Conservation (phyloP, 2,797 vertebrate genomes). For the Coregonus suidteri region DNA sequence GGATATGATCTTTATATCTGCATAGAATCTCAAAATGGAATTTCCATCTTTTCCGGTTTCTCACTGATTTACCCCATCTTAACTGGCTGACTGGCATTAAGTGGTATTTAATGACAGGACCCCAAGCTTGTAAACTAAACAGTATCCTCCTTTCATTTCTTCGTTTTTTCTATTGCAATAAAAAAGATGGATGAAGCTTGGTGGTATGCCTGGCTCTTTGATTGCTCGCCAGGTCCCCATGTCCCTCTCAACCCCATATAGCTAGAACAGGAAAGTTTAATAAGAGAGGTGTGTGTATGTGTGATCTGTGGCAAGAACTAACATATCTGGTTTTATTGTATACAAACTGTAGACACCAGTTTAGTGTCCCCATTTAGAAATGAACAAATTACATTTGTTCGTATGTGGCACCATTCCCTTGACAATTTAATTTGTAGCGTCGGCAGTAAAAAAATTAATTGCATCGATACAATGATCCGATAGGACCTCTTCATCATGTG, state of each 20-base stretch:
- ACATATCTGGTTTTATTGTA: background rate
- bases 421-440: constrained; percentile 45
- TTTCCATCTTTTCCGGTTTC: constrained; percentile 17
- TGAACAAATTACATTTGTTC: background rate
- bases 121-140: constrained; percentile 38
- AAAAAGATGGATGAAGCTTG: constrained; percentile 50
- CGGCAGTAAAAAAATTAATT: constrained; percentile 25
- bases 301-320: background rate
- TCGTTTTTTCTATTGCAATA: constrained; percentile 71
- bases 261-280: background rate
- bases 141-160: constrained; percentile 48
- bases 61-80: constrained; percentile 26
- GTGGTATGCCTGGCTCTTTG: background rate
- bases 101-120: constrained; percentile 38
- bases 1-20: background rate
- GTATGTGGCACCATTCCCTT: constrained; percentile 3
- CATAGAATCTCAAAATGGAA: background rate
- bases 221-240: background rate
- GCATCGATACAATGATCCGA: constrained; percentile 44
- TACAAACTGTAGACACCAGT: background rate
- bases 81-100: constrained; percentile 17
- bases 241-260: background rate
- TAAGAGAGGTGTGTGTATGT: background rate
- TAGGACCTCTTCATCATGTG: constrained; percentile 69
- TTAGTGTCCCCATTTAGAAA: background rate